Conservation (phyloP, 2,888 invertebrate genomes). For the Thalpophila matura region DNA sequence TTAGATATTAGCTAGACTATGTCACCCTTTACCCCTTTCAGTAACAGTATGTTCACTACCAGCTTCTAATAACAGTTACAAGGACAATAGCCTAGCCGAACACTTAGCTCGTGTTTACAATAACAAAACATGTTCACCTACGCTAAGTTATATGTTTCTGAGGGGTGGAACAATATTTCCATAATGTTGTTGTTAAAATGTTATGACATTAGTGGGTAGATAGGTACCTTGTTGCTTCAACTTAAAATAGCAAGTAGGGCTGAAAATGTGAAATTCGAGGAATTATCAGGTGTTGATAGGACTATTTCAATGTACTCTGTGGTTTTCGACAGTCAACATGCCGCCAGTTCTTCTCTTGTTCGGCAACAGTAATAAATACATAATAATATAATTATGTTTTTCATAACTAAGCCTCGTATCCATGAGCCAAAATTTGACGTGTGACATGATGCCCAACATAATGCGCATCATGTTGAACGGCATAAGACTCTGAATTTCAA, state of each 20-base stretch:
- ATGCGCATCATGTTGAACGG: no score
- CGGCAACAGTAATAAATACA: no score
- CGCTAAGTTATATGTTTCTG: constrained; percentile 2
- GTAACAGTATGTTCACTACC: constrained; percentile 6
- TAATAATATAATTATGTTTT: no score
- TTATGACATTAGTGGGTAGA: constrained; percentile 19
- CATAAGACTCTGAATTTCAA: no score
- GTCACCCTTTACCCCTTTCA: neutral
- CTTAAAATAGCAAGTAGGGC: neutral
- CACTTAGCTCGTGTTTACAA: constrained; percentile 29
- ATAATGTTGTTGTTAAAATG: constrained; percentile 24
- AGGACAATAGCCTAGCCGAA: constrained; percentile 9
- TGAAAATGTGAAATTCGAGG: neutral
- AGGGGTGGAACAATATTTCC: constrained; percentile 13
- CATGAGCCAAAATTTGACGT: no score
- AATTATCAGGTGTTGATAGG: no score
- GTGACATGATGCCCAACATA: no score
- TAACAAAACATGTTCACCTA: constrained; percentile 36
- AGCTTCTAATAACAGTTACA: constrained; percentile 33
- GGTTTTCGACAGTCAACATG: constrained; percentile 8
- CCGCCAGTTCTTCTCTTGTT: neutral
- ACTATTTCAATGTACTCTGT: neutral
- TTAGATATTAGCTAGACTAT: constrained; percentile 1
- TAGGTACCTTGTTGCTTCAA: neutral
- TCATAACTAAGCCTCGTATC: no score